These are phyloP conservation scores for Gymnosoma rotundatum DNA, from an alignment of 2,888 invertebrate genomes.

Conservation along the genomic window DNA sequence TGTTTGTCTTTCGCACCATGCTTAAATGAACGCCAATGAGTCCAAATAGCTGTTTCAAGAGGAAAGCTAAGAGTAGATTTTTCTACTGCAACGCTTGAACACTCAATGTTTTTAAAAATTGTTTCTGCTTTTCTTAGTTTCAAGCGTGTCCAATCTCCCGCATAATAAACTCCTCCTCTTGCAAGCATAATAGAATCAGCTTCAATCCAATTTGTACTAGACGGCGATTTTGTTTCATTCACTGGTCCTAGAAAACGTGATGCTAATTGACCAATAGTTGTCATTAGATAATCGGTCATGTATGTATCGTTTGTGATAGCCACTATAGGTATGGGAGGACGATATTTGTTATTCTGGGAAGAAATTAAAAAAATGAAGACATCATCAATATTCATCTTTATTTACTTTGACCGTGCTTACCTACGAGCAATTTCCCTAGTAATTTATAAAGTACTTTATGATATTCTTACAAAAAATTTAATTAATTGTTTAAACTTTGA, in stretches of 20 bases:
- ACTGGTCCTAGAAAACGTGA: conserved; percentile 78
- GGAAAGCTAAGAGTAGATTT: conserved; percentile 72
- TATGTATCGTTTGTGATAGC: conserved; percentile 77
- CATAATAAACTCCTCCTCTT: conserved; percentile 80
- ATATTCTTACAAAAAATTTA: too few relatives aligned
- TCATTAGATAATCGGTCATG: conserved; percentile 77
- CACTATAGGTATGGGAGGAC: conserved; percentile 78
- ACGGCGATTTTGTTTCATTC: conserved; percentile 75
- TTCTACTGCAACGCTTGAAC: conserved; percentile 74
- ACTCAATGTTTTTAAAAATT: conserved; percentile 77
- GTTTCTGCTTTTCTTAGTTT: conserved; percentile 73
- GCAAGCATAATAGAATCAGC: conserved; percentile 80
- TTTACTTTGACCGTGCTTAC: too few relatives aligned
- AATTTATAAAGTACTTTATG: too few relatives aligned
- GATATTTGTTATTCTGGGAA: conserved; percentile 72
- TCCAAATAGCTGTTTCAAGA: conserved; percentile 80
- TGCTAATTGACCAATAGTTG: conserved; percentile 77
- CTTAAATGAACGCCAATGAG: conserved; percentile 78
- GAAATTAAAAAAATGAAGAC: too few relatives aligned
- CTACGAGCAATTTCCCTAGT: too few relatives aligned
- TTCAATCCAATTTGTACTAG: conserved; percentile 75
- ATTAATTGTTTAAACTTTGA: too few relatives aligned
- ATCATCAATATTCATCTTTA: too few relatives aligned
- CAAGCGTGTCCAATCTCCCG: conserved; percentile 81
- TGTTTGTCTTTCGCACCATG: conserved; percentile 76